Evolutionary conservation across 2,888 invertebrate species (phyloP), one percentile per base, ranked within the genome.

Genomic region (Hoplodrina ambigua): DNA sequence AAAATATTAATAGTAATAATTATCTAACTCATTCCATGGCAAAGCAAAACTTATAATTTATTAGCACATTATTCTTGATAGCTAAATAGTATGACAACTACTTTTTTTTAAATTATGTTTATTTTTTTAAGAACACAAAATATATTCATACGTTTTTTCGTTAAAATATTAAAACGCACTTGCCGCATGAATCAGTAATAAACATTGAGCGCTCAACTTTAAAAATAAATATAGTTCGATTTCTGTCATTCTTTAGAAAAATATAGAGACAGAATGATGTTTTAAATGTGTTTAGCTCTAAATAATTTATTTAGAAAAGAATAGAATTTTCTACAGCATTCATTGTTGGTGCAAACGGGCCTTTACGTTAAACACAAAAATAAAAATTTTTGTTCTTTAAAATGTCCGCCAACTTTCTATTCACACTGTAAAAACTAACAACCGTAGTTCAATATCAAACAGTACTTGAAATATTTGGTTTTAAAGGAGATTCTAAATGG

Each of bases 1-100:
- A 65, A 66, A 81, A 80, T 65, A 25, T 25, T 25, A 25, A 25
- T 25, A 25, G 25, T 69, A 69, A 67, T 54, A 17, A 17, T 46
- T 15, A 53, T 67, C 57, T 72, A 61, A 3, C 49, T 60, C 17
- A 19, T 66, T 58, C 67, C 63, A 76, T 17, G 53, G 25, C n/a
- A 58, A 54, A 54, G 55, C 25, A 60, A 60, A 53, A 50, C 44
- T 52, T 25, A 25, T 56, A 57, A 61, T 63, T 49, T 67, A 74
- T 50, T 50, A 68, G 54, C 53, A 66, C 60, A 65, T 50, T 54
- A 75, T 72, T 52, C n/a, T 11, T 44, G 37, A 59, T 41, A 54
- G 25, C 49, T 70, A 2, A 13, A 15, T 44, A 15, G 15, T 41
- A 41, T 77, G 61, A 4, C 8, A 15, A 49, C 25, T 41, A 63